A percentile compares a stretch with the other conserved stretches of the same genome.
These are phyloP conservation scores for Phasianus colchicus DNA, from an alignment of 2,113 vertebrate genomes.

Conservation along the genomic window DNA sequence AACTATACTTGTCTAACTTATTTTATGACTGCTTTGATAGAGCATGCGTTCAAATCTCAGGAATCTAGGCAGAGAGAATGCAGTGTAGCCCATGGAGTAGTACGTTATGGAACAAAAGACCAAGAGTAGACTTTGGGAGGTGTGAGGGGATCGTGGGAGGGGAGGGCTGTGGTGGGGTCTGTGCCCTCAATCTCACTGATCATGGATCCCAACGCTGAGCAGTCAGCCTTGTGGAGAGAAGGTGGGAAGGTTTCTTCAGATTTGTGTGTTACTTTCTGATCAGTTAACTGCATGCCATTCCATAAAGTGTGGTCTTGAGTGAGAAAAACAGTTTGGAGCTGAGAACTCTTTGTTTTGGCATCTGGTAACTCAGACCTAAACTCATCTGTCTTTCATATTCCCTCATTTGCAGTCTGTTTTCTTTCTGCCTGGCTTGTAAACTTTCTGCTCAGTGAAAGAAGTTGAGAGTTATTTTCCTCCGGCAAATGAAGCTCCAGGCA, in stretches of 20 bases:
- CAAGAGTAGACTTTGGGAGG: neutral
- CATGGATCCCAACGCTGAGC: neutral
- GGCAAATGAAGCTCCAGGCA: neutral
- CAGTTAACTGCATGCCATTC: neutral
- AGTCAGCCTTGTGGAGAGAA: neutral
- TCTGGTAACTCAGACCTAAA: neutral
- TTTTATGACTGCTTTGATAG: neutral
- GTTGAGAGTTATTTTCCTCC: neutral
- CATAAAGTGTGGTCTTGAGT: neutral
- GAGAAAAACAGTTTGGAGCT: neutral
- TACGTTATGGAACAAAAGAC: neutral
- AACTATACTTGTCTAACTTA: neutral
- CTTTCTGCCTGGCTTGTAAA: neutral
- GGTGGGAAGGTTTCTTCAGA: neutral
- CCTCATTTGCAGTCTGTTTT: neutral
- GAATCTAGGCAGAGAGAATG: neutral
- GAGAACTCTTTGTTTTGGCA: neutral
- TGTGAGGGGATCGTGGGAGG: neutral
- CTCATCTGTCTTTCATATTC: neutral
- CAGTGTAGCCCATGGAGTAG: neutral
- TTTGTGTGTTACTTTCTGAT: neutral
- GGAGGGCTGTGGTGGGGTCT: neutral
- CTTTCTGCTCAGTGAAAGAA: neutral
- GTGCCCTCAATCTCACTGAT: accelerated
- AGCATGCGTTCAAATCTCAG: neutral